A percentile compares a stretch with the other conserved stretches of the same genome.
Evolutionary conservation across 2,797 vertebrate genomes (phyloP).

Genomic region (Tokudaia muenninki): DNA sequence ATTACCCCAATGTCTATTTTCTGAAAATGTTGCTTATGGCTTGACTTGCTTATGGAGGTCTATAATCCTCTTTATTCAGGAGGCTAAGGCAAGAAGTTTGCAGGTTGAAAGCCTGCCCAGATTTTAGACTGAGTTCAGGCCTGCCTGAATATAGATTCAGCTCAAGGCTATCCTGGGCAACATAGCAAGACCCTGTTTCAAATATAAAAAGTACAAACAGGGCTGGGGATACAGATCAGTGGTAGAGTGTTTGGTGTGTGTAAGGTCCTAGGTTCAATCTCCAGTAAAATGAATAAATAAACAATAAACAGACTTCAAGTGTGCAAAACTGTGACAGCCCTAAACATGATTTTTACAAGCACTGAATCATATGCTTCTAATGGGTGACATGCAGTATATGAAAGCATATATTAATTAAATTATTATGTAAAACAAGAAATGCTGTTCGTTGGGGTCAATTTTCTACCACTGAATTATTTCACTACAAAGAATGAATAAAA

Average conservation of each 20-base stretch:
- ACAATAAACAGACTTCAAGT: neutral
- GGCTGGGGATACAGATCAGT: neutral
- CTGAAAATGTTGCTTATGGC: neutral
- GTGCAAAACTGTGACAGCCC: neutral
- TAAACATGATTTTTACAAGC: neutral
- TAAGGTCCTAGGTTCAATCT: neutral
- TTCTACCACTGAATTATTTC: conserved; percentile 25
- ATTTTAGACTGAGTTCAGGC: neutral
- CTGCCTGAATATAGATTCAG: neutral
- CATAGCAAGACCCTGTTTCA: neutral
- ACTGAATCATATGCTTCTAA: neutral
- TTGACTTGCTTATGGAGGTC: neutral
- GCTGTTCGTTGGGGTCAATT: conserved; percentile 7
- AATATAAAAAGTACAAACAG: neutral
- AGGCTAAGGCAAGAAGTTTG: neutral
- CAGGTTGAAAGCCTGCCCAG: neutral
- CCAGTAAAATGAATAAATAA: neutral
- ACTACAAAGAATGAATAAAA: conserved; percentile 21
- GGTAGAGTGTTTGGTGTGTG: neutral
- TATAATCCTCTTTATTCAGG: neutral
- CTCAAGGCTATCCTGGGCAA: neutral
- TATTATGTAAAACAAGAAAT: neutral
- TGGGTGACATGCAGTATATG: neutral
- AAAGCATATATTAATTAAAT: conserved; percentile 39
- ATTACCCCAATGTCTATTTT: neutral